Evolutionary conservation across 2,888 invertebrate species (phyloP), one percentile per base, ranked within the genome.

Genomic region (Lepetodrilus schrolli): DNA sequence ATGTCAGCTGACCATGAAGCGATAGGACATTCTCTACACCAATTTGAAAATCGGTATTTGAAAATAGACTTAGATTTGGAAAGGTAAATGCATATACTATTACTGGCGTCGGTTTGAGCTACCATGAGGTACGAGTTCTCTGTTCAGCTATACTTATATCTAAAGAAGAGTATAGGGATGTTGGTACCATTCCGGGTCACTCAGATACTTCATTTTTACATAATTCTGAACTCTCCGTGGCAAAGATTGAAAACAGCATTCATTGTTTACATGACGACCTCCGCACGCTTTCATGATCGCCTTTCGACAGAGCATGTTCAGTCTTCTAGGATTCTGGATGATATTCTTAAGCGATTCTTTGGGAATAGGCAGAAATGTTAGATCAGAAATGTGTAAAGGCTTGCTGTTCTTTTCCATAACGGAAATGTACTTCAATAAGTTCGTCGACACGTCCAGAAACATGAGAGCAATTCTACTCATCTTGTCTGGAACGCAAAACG

Each of bases 381-480:
- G 26, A n/a, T 58, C 58, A n/a, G 58, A 58, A 13, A 58, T 17
- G 34, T 34, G 30, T n/a, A 23, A 58, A 13, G 34, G n/a, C 34
- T 58, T 58, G 30, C 13, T 5, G 7, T 58, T 17, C 26, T 13
- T 58, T 4, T 30, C 34, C 13, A 10, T 17, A 8, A 30, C 30
- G 2, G 30, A 26, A 26, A 58, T 17, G 34, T 58, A 58, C 17
- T 58, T 23, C 23, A 30, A 30, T 17, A 58, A 30, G 58, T 58
- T 58, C 4, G 30, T 30, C 5, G 58, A 58, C 23, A 58, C 58
- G 13, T 58, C 58, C 5, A 58, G 34, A n/a, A 58, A 58, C 58
- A 58, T 58, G 30, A 58, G 17, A n/a, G 58, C 58, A 58, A 58
- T 58, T 30, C 58, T 30, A 30, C 30, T 30, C 58, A 58, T 17